Evolutionary conservation across 2,797 vertebrate species (phyloP).

Genomic region (Cossypha dichroa): DNA sequence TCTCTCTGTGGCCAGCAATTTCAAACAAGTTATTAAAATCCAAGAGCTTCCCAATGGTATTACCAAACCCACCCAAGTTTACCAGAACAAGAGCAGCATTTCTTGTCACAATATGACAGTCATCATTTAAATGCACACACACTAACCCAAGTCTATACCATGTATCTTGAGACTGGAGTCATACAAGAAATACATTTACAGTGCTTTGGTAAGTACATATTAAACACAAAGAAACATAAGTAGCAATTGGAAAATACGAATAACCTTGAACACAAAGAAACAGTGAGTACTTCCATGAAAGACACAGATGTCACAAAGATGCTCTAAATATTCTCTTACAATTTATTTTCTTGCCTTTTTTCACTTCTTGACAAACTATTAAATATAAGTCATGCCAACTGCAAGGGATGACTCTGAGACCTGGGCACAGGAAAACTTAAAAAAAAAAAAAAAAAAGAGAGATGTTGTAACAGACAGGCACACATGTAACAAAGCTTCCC

Average conservation of each 20-base stretch:
- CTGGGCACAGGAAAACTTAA: background rate
- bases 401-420: background rate
- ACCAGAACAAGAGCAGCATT: conserved; percentile 24
- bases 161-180: background rate
- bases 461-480: background rate
- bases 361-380: background rate
- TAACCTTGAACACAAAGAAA: background rate
- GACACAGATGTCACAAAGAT: background rate
- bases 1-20: background rate
- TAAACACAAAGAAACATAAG: conserved; percentile 19
- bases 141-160: background rate
- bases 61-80: background rate
- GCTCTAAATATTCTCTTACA: background rate
- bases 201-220: background rate
- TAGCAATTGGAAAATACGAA: background rate
- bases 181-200: background rate
- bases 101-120: background rate
- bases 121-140: background rate
- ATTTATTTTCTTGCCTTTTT: conserved; percentile 15
- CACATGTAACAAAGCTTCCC: background rate
- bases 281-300: background rate
- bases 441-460: too few species aligned
- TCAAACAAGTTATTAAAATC: background rate
- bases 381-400: background rate
- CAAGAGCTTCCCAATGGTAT: background rate